phyloP scores from a whole-genome alignment of 2,113 vertebrate species.

The Tetrax tetrax region DNA sequence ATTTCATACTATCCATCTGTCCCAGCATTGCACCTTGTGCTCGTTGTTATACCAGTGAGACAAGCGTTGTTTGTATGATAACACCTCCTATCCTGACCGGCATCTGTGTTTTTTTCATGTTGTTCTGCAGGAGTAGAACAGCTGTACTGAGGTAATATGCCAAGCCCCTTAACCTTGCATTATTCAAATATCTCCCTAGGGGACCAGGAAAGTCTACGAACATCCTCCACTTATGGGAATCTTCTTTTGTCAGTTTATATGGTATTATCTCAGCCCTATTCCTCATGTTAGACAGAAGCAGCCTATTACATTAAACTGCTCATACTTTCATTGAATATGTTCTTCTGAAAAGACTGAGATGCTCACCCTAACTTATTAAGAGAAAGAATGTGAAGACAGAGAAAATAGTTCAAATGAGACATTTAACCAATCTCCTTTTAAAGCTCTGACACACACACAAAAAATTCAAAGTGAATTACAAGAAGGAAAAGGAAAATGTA shows the following conservation, averaged over 20 bases:
- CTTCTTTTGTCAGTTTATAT: neutral
- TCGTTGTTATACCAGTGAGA: neutral
- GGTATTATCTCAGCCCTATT: neutral
- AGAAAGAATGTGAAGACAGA: constrained; percentile 5
- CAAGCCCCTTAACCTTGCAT: constrained; percentile 33
- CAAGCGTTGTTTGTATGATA: neutral
- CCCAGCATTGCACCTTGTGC: neutral
- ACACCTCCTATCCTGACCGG: neutral
- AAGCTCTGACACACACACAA: neutral
- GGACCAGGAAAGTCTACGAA: neutral
- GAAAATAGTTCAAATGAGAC: neutral
- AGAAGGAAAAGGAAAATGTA: neutral
- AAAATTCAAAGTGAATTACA: neutral
- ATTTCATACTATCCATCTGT: constrained; percentile 17
- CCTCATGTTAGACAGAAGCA: neutral
- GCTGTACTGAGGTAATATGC: constrained; percentile 47
- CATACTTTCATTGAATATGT: neutral
- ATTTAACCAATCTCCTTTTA: neutral
- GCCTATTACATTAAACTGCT: neutral
- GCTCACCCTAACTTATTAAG: neutral
- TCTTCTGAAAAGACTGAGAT: neutral
- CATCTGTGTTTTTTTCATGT: neutral
- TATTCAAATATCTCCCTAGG: constrained; percentile 25
- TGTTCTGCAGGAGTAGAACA: constrained; percentile 31
- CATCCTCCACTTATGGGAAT: neutral